phyloP scores from a whole-genome alignment of 2,113 vertebrate genomes.

The Stigmatopora argus region DNA sequence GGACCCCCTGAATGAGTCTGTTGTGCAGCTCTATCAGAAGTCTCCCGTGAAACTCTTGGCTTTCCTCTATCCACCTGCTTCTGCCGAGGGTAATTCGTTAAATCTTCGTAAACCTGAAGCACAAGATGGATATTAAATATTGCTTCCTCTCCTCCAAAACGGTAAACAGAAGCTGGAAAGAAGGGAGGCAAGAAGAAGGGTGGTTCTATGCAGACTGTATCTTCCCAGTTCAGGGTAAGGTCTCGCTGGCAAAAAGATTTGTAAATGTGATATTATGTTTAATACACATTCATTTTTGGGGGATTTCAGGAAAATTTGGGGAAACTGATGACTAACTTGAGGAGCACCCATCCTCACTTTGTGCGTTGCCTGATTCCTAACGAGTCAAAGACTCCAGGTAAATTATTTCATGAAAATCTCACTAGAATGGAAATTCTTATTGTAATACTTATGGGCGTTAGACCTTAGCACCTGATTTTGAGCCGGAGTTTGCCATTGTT shows the following conservation, averaged over 20 bases:
- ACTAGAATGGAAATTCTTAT: not conserved
- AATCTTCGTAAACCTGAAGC: not conserved
- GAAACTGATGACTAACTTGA: slow-evolving; percentile 59
- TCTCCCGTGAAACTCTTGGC: slow-evolving; percentile 56
- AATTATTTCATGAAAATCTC: not conserved
- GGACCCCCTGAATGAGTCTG: slow-evolving; percentile 65
- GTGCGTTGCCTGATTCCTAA: slow-evolving; percentile 58
- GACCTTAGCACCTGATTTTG: not conserved
- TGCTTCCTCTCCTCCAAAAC: not conserved
- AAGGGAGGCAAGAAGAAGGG: slow-evolving; percentile 64
- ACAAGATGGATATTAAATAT: not conserved
- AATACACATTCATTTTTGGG: not conserved
- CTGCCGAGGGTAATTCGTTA: slow-evolving; percentile 43
- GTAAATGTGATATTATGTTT: not conserved
- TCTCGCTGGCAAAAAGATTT: not conserved
- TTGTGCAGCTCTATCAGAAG: slow-evolving; percentile 61
- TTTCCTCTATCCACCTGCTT: slow-evolving; percentile 34
- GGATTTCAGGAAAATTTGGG: slow-evolving; percentile 50
- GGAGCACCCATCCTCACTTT: slow-evolving; percentile 59
- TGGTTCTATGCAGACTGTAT: slow-evolving; percentile 62
- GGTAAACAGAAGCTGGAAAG: slow-evolving; percentile 12
- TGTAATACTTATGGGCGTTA: not conserved
- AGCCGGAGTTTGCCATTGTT: not conserved
- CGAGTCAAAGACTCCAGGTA: slow-evolving; percentile 57
- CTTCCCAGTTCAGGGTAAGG: slow-evolving; percentile 57